Evolutionary conservation across 2,888 invertebrate species (phyloP).

Genomic region (Trypoxylon attenuatum): DNA sequence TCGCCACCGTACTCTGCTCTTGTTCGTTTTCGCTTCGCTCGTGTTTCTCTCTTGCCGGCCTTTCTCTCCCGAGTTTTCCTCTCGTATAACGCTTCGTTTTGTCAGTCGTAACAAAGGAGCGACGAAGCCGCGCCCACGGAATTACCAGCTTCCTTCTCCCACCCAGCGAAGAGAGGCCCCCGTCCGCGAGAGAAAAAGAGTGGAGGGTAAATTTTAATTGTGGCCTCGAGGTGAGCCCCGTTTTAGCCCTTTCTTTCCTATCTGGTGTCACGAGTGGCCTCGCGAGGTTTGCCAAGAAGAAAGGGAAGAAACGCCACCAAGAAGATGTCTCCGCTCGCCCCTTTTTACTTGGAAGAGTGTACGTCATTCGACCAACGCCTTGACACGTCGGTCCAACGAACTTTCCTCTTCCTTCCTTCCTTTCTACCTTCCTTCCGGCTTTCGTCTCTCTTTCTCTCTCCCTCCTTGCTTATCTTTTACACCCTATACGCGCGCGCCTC

Average conservation of each 20-base stretch:
- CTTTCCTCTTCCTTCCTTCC: constrained; percentile 13
- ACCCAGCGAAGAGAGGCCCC: constrained; percentile 47
- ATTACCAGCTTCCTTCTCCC: constrained; percentile 47
- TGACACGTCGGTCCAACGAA: constrained; percentile 71
- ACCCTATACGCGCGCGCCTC: not conserved
- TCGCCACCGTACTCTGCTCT: not conserved
- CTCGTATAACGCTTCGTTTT: constrained; percentile 15
- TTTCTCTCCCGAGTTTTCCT: too few relatives aligned
- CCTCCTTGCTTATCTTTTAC: too few relatives aligned
- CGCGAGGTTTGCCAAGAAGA: constrained; percentile 51
- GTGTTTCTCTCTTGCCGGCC: too few relatives aligned
- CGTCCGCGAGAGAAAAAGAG: constrained; percentile 9
- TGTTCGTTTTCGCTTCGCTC: too few relatives aligned
- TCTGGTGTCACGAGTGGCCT: constrained; percentile 33
- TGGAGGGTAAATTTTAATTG: constrained; percentile 31
- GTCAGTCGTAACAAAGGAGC: constrained; percentile 42
- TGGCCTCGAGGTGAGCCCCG: constrained; percentile 40
- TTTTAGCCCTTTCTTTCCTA: constrained; percentile 19
- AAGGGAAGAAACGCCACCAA: constrained; percentile 49
- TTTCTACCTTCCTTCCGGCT: constrained; percentile 23
- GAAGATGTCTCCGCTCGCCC: constrained; percentile 66
- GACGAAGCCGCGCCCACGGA: constrained; percentile 42
- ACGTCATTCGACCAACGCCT: constrained; percentile 72
- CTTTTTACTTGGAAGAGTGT: constrained; percentile 68
- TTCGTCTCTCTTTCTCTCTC: constrained; percentile 9